Evolutionary conservation across 1,140 invertebrate species (phyloP).

Genomic region (Diabrotica virgifera): DNA sequence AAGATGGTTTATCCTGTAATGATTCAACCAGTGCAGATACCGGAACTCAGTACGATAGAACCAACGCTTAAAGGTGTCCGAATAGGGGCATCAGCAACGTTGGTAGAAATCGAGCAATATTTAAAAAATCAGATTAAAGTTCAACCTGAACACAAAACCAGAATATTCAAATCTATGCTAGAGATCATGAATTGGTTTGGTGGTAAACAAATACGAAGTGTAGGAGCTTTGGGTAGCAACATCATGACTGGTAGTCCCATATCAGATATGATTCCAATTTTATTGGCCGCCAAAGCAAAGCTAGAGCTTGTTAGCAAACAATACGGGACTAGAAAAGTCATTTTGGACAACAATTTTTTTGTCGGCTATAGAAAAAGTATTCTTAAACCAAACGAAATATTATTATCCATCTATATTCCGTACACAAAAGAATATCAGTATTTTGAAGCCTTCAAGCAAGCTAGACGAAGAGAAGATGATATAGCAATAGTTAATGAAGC

Average conservation of each 20-base stretch:
- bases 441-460: conserved; percentile 89
- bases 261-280: conserved; percentile 91
- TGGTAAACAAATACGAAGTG: conserved; percentile 87
- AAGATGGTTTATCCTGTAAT: conserved; percentile 77
- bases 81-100: conserved; percentile 77
- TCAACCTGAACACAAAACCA: conserved; percentile 61
- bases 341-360: conserved; percentile 84
- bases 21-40: conserved; percentile 71
- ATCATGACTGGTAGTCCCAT: conserved; percentile 96
- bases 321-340: conserved; percentile 59
- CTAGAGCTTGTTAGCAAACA: conserved; percentile 57
- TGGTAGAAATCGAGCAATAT: conserved; percentile 67
- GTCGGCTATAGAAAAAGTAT: conserved; percentile 79
- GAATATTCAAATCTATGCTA: conserved; percentile 69
- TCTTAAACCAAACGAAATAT: conserved; percentile 72
- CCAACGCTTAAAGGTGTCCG: conserved; percentile 58
- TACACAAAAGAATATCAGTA: conserved; percentile 66
- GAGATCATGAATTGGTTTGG: conserved; percentile 94
- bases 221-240: conserved; percentile 65
- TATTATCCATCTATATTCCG: conserved; percentile 68
- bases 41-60: conserved; percentile 64
- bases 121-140: conserved; percentile 59
- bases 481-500: conserved; percentile 93
- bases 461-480: conserved; percentile 87
- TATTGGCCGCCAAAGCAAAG: conserved; percentile 69